Conservation (phyloP, 1,140 invertebrate species). For the Propsilocerus akamusi region DNA sequence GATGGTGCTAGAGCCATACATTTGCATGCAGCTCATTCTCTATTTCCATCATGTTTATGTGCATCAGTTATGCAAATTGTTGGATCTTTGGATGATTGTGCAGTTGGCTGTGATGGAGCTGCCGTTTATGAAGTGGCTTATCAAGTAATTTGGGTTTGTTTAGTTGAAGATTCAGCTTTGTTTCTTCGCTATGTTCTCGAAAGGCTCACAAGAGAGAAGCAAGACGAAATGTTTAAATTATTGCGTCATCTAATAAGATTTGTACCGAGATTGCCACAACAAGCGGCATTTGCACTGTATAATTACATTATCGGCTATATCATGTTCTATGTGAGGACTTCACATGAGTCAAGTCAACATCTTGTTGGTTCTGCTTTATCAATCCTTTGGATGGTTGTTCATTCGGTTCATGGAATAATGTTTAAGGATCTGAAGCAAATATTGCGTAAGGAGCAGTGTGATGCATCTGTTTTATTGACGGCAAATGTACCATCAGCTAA, state of each 20-base stretch:
- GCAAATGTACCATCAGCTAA: constrained; percentile 98
- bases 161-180: constrained; percentile 93
- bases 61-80: constrained; percentile 90
- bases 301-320: constrained; percentile 99
- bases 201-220: constrained; percentile 83
- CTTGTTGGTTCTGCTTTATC: constrained; percentile 86
- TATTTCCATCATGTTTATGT: constrained; percentile 94
- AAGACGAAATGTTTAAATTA: constrained; percentile 89
- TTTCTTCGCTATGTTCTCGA: constrained; percentile 94
- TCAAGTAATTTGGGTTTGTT: constrained; percentile 89
- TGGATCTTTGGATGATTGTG: constrained; percentile 84
- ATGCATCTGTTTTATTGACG: constrained; percentile 90
- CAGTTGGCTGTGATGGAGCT: constrained; percentile 83
- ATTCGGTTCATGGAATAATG: constrained; percentile 95
- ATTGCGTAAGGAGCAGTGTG: constrained; percentile 95
- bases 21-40: constrained; percentile 67
- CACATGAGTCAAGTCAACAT: constrained; percentile 76
- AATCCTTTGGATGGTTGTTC: constrained; percentile 93
- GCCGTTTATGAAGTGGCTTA: constrained; percentile 81
- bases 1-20: constrained; percentile 52
- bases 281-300: constrained; percentile 95
- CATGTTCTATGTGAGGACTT: constrained; percentile 95
- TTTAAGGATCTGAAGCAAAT: constrained; percentile 99
- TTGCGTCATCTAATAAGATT: constrained; percentile 83
- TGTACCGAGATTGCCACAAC: constrained; percentile 83